Base-by-base conservation (phyloP, 2,797 vertebrate species). In the Malurus leucopterus region DNA sequence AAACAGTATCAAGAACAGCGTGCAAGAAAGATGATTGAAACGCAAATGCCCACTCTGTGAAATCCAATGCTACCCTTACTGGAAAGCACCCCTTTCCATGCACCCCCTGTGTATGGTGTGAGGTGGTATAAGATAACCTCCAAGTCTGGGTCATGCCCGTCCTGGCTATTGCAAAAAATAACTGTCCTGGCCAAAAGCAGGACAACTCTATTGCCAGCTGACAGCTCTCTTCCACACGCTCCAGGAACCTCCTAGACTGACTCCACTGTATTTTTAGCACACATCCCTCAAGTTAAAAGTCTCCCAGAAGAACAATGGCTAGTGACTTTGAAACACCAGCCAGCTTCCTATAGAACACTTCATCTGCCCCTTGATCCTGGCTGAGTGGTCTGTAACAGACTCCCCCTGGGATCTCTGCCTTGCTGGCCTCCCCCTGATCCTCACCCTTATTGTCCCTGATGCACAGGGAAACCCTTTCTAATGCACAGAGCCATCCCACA, bases 1-100 rank as follows among this genome's bases (percentile, higher is more conserved):
- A 1, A 62, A 17, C 16, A 57, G 13, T 10, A 30, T 29, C 36
- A 49, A 7, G 41, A 65, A 57, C 1, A 8, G 18, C 13, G 15
- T 44, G 15, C 5, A 16, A n/a, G 4, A 27, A 30, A 27, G 5
- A 29, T 6, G 26, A 6, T 51, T 38, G n/a, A 36, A 32, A 38
- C 0, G 0, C 15, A 26, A 50, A 30, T 11, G 23, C 18, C 32
- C 27, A 51, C 15, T 19, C 16, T 0, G 1, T 11, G 8, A 43
- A 51, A 67, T 6, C 20, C 4, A 2, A 10, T 8, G n/a, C 44
- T 7, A 51, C 19, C 23, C 15, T 2, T 7, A 5, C 15, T 16
- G 27, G n/a, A 27, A 50, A 26, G 27, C 27, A 43, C 3, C 8
- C 44, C 23, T 27, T 38, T 32, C 38, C 2, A 0, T 38, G 22